Percentiles rank a stretch among this genome's conserved stretches.
Evolutionary conservation across 2,113 vertebrate species (phyloP).

Genomic region (Cranoglanis bouderius): DNA sequence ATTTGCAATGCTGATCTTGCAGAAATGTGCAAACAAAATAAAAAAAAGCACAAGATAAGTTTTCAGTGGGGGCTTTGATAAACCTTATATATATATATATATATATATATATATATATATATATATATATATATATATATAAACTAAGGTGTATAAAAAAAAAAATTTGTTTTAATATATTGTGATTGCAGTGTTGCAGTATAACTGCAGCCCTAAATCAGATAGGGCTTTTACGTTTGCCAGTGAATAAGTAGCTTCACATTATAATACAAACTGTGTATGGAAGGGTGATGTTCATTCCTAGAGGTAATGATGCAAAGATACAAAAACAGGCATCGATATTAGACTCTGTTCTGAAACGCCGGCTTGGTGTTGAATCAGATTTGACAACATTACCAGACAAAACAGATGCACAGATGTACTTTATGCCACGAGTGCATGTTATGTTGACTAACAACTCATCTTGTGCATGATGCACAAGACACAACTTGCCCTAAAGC

Average conservation of each 20-base stretch:
- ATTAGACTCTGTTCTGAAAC: not conserved
- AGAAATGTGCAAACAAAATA: not conserved
- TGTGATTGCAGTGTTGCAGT: no score
- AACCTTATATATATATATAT: no score
- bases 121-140: no score
- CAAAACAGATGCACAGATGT: not conserved
- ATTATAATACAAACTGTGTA: not conserved
- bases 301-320: not conserved
- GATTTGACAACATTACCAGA: not conserved
- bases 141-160: no score
- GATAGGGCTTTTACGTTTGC: not conserved
- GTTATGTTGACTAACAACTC: conserved; percentile 16
- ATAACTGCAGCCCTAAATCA: not conserved
- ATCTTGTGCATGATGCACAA: not conserved
- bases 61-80: not conserved
- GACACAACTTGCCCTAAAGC: not conserved
- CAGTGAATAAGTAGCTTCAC: no score
- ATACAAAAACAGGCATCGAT: not conserved
- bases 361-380: not conserved
- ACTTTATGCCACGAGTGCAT: not conserved
- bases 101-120: no score
- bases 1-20: not conserved
- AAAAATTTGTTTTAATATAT: no score
- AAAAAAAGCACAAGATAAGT: not conserved
- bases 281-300: not conserved